phyloP scores from a whole-genome alignment of 2,888 invertebrate genomes.

The Monoplex corrugatus region DNA sequence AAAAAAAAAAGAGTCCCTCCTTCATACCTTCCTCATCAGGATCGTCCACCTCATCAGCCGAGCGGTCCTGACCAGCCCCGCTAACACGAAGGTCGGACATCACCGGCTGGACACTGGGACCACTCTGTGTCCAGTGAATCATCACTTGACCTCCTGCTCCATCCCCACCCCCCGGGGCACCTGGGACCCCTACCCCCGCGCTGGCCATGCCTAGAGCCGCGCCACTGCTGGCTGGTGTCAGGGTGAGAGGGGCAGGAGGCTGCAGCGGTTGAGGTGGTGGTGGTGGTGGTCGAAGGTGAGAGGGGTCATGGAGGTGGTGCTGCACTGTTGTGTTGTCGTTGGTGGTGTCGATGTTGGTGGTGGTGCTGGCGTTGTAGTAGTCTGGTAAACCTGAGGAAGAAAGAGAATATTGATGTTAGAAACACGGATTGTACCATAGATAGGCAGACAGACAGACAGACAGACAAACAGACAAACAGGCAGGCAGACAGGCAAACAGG shows the following conservation, averaged over 20 bases:
- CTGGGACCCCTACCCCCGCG: not conserved
- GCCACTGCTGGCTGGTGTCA: not conserved
- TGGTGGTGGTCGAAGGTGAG: conserved; percentile 5
- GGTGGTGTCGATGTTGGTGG: not conserved
- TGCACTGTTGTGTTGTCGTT: no score
- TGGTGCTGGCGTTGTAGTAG: not conserved
- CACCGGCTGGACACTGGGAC: conserved; percentile 44
- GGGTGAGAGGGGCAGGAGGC: not conserved
- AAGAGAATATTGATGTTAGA: not conserved
- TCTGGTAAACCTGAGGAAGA: not conserved
- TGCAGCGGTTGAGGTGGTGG: not conserved
- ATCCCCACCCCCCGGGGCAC: conserved; percentile 18
- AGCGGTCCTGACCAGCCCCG: conserved; percentile 58
- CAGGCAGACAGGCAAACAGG: not conserved
- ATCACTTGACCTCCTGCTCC: conserved; percentile 54
- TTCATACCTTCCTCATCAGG: conserved; percentile 48
- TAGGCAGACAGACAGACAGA: not conserved
- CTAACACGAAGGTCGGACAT: no score
- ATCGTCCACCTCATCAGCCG: conserved; percentile 58
- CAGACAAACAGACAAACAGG: not conserved
- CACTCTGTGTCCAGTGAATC: conserved; percentile 62
- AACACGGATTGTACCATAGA: not conserved
- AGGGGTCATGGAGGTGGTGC: not conserved
- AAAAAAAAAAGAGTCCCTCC: no score
- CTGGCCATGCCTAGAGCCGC: not conserved